Evolutionary conservation across 2,797 vertebrate species (phyloP).

Genomic region (Spinibarbus caldwelli): DNA sequence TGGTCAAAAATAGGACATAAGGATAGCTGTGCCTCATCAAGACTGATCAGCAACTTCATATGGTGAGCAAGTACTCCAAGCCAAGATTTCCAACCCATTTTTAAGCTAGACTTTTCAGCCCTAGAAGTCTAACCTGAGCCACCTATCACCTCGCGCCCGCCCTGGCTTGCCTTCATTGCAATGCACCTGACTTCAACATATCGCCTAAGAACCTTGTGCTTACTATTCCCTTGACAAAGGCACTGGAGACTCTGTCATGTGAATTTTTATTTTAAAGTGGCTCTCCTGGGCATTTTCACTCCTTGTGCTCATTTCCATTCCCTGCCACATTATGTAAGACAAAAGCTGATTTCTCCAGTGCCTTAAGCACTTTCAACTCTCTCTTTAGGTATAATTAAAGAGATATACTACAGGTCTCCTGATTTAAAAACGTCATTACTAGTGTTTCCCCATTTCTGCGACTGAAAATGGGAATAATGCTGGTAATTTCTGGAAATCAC

Average conservation of each 20-base stretch:
- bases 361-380: slow-evolving; percentile 28
- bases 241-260: slow-evolving; percentile 29
- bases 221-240: slow-evolving; percentile 34
- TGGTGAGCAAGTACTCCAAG: neutral
- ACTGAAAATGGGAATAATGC: slow-evolving; percentile 35
- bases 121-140: neutral
- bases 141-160: neutral
- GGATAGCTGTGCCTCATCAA: slow-evolving; percentile 9
- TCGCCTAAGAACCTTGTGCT: too few species aligned
- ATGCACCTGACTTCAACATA: neutral
- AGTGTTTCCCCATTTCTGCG: slow-evolving; percentile 9
- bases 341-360: slow-evolving; percentile 38
- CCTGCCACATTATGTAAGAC: slow-evolving; percentile 44
- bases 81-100: neutral
- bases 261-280: slow-evolving; percentile 39
- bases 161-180: neutral
- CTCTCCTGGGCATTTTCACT: slow-evolving; percentile 44
- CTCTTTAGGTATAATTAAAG: slow-evolving; percentile 49
- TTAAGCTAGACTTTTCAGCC: neutral
- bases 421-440: slow-evolving; percentile 46
- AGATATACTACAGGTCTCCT: slow-evolving; percentile 33
- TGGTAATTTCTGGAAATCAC: slow-evolving; percentile 35
- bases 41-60: neutral
- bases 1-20: neutral
- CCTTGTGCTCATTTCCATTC: slow-evolving; percentile 28